Evolutionary conservation across 2,888 invertebrate genomes (phyloP).

Genomic region (Ischnura elegans): DNA sequence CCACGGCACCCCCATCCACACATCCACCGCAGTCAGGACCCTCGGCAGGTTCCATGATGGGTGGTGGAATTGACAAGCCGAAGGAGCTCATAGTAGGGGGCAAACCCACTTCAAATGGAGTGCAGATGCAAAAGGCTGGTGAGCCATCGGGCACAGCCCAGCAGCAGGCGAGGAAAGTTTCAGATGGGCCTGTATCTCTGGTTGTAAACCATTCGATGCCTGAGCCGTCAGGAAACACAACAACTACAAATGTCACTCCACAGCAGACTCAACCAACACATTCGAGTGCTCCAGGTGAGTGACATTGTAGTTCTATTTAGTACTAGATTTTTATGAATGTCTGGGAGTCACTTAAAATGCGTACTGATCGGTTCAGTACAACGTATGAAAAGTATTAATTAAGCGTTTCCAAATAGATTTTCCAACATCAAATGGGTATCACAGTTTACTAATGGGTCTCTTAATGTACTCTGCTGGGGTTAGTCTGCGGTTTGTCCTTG

Average conservation of each 20-base stretch:
- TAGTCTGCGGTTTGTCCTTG: too few species aligned
- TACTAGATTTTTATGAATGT: too few species aligned
- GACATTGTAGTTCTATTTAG: too few species aligned
- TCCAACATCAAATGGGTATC: too few species aligned
- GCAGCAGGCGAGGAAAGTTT: constrained; percentile 39
- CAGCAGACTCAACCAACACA: constrained; percentile 22
- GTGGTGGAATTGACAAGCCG: constrained; percentile 42
- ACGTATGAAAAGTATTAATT: too few species aligned
- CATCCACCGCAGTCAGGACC: constrained; percentile 51
- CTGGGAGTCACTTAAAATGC: too few species aligned
- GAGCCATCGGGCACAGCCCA: constrained; percentile 27
- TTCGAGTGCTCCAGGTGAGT: constrained; percentile 39
- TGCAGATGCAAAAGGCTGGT: constrained; percentile 42
- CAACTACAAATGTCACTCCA: background rate
- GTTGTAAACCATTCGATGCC: constrained; percentile 46
- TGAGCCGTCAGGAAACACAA: background rate
- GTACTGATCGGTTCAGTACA: too few species aligned
- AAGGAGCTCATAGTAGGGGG: constrained; percentile 39
- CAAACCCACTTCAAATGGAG: constrained; percentile 52
- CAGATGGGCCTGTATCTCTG: constrained; percentile 52
- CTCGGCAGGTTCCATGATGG: constrained; percentile 3
- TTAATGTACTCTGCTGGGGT: too few species aligned
- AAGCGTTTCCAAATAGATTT: too few species aligned
- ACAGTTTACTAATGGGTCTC: too few species aligned
- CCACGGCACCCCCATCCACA: constrained; percentile 32